Percentiles rank a stretch among this genome's conserved stretches.
These are phyloP conservation scores for Hymenopus coronatus DNA, from an alignment of 2,888 invertebrate genomes.

Conservation along the genomic window DNA sequence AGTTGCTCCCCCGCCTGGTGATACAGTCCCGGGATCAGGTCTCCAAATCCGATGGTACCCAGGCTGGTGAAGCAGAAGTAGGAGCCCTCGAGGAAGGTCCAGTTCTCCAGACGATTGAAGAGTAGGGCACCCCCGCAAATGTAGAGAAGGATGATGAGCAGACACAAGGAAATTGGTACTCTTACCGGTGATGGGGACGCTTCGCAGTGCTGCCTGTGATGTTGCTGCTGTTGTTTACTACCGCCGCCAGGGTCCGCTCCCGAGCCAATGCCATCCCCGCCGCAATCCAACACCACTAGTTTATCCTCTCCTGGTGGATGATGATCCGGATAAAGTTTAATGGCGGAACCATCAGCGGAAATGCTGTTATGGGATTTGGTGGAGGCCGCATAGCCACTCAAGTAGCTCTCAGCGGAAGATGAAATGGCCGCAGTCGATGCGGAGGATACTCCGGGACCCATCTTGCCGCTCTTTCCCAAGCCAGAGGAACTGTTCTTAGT, in stretches of 20 bases:
- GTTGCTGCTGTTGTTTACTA: conserved; percentile 3
- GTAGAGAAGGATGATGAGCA: conserved; percentile 81
- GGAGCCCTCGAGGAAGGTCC: conserved; percentile 84
- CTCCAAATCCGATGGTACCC: conserved; percentile 82
- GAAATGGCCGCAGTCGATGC: not conserved
- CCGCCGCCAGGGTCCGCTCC: conserved; percentile 28
- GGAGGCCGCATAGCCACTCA: conserved; percentile 22
- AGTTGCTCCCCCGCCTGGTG: conserved; percentile 54
- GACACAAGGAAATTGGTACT: conserved; percentile 84
- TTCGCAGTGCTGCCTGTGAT: conserved; percentile 48
- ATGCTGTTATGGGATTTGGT: conserved; percentile 30
- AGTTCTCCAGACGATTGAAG: conserved; percentile 86
- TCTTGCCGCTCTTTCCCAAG: conserved; percentile 39
- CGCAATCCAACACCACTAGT: conserved; percentile 46
- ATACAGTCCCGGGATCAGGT: conserved; percentile 64
- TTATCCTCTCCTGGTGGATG: conserved; percentile 17
- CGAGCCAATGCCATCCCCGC: conserved; percentile 44
- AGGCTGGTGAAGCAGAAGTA: conserved; percentile 57
- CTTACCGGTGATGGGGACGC: conserved; percentile 58
- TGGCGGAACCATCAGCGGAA: conserved; percentile 22
- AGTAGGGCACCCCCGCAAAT: conserved; percentile 85
- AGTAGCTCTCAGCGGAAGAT: conserved; percentile 14
- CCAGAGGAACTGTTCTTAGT: conserved; percentile 20
- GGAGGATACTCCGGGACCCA: conserved; percentile 3
- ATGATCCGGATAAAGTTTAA: conserved; percentile 22